Evolutionary conservation across 2,797 vertebrate species (phyloP).

Genomic region (Pogoniulus pusillus): DNA sequence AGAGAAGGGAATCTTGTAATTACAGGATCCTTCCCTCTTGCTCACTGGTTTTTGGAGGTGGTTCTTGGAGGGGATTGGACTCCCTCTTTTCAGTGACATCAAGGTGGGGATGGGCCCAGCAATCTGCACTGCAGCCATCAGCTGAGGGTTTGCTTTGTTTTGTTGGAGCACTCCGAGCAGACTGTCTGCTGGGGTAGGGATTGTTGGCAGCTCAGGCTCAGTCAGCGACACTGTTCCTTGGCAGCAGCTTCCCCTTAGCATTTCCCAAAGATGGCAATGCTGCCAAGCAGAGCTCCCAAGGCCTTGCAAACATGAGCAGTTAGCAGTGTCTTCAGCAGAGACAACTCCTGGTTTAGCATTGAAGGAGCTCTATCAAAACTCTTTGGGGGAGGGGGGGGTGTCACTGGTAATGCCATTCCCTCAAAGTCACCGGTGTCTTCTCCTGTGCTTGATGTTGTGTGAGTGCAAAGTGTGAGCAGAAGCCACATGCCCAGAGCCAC

Average conservation of each 20-base stretch:
- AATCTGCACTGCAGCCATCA: neutral
- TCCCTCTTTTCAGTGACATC: neutral
- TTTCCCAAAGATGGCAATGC: conserved; percentile 60
- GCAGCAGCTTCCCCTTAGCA: neutral
- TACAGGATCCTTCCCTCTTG: neutral
- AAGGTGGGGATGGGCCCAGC: neutral
- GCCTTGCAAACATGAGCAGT: neutral
- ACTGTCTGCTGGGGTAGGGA: neutral
- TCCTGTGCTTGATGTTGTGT: neutral
- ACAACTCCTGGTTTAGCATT: accelerated
- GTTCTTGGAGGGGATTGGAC: neutral
- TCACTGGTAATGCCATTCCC: accelerated
- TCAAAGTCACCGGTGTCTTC: neutral
- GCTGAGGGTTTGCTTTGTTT: conserved; percentile 2
- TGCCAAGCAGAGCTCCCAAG: neutral
- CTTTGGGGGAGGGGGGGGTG: accelerated
- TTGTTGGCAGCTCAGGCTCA: neutral
- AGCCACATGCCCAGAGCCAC: neutral
- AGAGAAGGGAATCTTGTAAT: neutral
- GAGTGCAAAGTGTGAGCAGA: accelerated
- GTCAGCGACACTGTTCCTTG: neutral
- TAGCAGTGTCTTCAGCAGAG: neutral
- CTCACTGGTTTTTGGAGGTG: neutral
- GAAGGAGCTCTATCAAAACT: neutral
- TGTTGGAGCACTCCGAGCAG: neutral